A percentile compares a stretch with the other conserved stretches of the same genome.
Evolutionary conservation across 2,888 invertebrate genomes (phyloP).

Genomic region (Nomada fucata): DNA sequence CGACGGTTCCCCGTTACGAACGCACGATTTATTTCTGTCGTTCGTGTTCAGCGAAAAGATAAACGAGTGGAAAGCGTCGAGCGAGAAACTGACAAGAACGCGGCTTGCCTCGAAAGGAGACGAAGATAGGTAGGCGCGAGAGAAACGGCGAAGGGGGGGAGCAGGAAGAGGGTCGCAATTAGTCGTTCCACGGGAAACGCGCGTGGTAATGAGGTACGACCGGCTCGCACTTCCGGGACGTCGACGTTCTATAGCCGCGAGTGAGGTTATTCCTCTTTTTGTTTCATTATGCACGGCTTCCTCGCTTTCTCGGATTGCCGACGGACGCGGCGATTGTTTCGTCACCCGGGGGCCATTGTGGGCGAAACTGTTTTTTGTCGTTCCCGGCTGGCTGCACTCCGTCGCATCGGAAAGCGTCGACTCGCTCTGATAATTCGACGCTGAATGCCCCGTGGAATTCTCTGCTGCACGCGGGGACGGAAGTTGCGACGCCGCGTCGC

Average conservation of each 20-base stretch:
- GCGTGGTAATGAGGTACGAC: slow-evolving; percentile 73
- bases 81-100: not conserved
- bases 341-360: slow-evolving; percentile 43
- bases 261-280: slow-evolving; percentile 46
- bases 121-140: not conserved
- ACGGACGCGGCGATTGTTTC: slow-evolving; percentile 38
- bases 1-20: slow-evolving; percentile 22
- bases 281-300: slow-evolving; percentile 41
- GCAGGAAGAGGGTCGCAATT: slow-evolving; percentile 70
- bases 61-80: slow-evolving; percentile 48
- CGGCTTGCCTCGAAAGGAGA: not conserved
- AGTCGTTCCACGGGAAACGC: slow-evolving; percentile 76
- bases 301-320: slow-evolving; percentile 39
- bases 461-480: not conserved
- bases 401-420: slow-evolving; percentile 42
- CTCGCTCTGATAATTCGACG: slow-evolving; percentile 54
- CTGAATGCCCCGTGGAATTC: slow-evolving; percentile 18
- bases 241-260: slow-evolving; percentile 34
- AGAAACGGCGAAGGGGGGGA: slow-evolving; percentile 7
- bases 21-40: slow-evolving; percentile 22
- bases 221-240: slow-evolving; percentile 72
- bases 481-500: not conserved
- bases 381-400: slow-evolving; percentile 48
- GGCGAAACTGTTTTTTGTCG: slow-evolving; percentile 52
- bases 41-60: slow-evolving; percentile 30